A percentile compares a stretch with the other conserved stretches of the same genome.
phyloP scores from a whole-genome alignment of 2,888 invertebrate genomes.

The Trachelus troglodyta region DNA sequence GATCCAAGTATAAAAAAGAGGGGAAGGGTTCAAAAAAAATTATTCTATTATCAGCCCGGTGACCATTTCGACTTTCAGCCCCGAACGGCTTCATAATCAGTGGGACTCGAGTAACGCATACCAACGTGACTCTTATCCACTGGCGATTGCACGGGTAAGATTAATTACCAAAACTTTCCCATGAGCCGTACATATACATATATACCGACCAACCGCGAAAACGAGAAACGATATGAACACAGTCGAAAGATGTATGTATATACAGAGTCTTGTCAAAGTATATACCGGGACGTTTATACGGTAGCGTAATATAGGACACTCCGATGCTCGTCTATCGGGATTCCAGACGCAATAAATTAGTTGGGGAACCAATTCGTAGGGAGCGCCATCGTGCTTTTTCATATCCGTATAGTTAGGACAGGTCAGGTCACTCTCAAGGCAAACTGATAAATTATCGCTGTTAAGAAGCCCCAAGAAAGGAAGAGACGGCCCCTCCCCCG shows the following conservation, averaged over 20 bases:
- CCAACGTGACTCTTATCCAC: background rate
- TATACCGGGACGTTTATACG: background rate
- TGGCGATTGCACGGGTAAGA: constrained; percentile 16
- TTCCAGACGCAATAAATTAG: background rate
- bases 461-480: constrained; percentile 5
- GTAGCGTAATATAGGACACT: background rate
- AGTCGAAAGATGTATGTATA: background rate
- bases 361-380: background rate
- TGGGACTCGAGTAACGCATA: background rate
- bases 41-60: background rate
- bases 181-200: background rate
- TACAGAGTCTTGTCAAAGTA: background rate
- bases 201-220: constrained; percentile 3
- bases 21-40: background rate
- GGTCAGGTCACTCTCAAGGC: constrained; percentile 10
- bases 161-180: constrained; percentile 38
- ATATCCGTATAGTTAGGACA: background rate
- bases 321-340: constrained; percentile 3
- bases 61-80: background rate
- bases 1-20: background rate
- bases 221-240: constrained; percentile 18
- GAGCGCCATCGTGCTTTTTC: background rate
- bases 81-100: background rate
- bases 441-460: constrained; percentile 34
- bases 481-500: background rate